These are phyloP conservation scores for Napeogenes inachia DNA, from an alignment of 2,888 invertebrate genomes.

Conservation along the genomic window DNA sequence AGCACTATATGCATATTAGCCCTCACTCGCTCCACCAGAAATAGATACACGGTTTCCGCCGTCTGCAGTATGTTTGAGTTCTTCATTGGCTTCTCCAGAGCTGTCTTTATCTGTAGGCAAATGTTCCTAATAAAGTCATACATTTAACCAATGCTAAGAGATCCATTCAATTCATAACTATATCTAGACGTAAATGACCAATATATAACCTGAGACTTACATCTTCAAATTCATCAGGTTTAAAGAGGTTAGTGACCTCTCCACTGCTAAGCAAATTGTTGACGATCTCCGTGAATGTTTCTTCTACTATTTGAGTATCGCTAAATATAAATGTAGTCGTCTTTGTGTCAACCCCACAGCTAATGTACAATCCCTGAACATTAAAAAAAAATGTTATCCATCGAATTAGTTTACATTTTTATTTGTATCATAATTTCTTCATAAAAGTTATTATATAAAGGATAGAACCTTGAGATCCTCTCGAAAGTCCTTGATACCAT, in stretches of 20 bases:
- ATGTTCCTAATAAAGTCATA: not conserved
- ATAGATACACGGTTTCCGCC: slow-evolving; percentile 83
- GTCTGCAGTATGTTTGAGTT: slow-evolving; percentile 78
- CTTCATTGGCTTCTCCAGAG: slow-evolving; percentile 77
- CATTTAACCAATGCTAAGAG: not conserved
- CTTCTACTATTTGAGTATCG: slow-evolving; percentile 90
- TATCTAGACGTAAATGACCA: not conserved
- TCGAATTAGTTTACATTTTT: too few relatives aligned
- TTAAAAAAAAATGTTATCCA: too few relatives aligned
- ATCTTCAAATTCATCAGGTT: slow-evolving; percentile 92
- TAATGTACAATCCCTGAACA: slow-evolving; percentile 77
- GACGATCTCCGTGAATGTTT: slow-evolving; percentile 90
- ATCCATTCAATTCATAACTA: not conserved
- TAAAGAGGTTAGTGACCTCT: slow-evolving; percentile 92
- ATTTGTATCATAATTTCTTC: not conserved
- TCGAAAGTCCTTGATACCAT: slow-evolving; percentile 85
- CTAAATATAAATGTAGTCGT: slow-evolving; percentile 89
- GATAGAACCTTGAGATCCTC: slow-evolving; percentile 83
- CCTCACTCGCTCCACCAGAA: slow-evolving; percentile 86
- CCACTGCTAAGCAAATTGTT: slow-evolving; percentile 93
- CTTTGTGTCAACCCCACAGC: slow-evolving; percentile 85
- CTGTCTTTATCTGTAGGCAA: slow-evolving; percentile 76
- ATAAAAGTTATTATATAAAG: too few relatives aligned
- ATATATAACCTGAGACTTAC: slow-evolving; percentile 59
- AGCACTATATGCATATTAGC: slow-evolving; percentile 87